Percentiles rank a stretch among this genome's conserved stretches.
Conservation (phyloP, 2,113 vertebrate genomes). For the Xiphophorus hellerii region DNA sequence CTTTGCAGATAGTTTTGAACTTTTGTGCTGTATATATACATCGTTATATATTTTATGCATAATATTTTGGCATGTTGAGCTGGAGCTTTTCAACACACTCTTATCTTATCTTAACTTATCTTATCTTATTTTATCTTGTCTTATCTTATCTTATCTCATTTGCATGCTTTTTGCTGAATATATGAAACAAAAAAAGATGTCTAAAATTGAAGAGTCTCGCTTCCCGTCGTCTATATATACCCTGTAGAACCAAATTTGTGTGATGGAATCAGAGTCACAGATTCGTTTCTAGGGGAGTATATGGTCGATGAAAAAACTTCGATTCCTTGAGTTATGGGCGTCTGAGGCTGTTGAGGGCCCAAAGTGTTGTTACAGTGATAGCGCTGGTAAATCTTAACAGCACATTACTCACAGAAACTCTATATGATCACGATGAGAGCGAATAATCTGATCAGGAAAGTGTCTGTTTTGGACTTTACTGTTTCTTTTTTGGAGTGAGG, state of each 20-base stretch:
- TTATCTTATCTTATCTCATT: too few relatives aligned
- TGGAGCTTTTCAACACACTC: too few relatives aligned
- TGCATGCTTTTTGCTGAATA: not conserved
- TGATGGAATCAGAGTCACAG: conserved; percentile 93
- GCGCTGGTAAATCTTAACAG: conserved; percentile 34
- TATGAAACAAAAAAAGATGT: not conserved
- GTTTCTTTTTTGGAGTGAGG: conserved; percentile 5
- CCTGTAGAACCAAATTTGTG: conserved; percentile 94
- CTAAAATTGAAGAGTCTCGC: conserved; percentile 5
- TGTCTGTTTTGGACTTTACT: not conserved
- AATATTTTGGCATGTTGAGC: too few relatives aligned
- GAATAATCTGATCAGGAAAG: conserved; percentile 1
- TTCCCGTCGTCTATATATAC: conserved; percentile 87
- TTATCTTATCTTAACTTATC: too few relatives aligned
- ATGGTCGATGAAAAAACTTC: conserved; percentile 99
- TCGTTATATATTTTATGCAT: too few relatives aligned
- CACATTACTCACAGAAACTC: conserved; percentile 33
- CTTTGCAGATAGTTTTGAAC: too few relatives aligned
- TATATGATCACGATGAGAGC: conserved; percentile 12
- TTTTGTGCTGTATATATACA: too few relatives aligned
- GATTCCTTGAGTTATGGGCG: conserved; percentile 61
- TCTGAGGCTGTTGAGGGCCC: not conserved
- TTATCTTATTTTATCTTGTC: too few relatives aligned
- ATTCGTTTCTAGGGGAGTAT: conserved; percentile 99
- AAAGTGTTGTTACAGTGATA: conserved; percentile 16